phyloP scores from a whole-genome alignment of 2,797 vertebrate genomes.

The Catamblyrhynchus diadema region DNA sequence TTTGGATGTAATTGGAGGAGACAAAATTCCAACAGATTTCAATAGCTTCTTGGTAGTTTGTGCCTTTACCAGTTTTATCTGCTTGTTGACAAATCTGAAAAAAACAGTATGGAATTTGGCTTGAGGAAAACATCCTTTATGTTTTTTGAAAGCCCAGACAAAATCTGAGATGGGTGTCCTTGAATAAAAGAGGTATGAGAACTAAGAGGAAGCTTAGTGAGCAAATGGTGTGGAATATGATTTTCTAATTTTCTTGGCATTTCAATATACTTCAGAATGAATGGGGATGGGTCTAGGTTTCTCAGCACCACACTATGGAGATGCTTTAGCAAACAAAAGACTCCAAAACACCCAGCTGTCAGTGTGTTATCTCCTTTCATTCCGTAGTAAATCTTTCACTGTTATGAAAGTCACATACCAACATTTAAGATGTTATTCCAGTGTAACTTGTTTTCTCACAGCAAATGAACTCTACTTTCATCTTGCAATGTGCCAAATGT shows the following conservation, averaged over 20 bases:
- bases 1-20: background rate
- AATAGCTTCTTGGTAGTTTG: background rate
- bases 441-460: background rate
- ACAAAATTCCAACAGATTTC: conserved; percentile 4
- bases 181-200: background rate
- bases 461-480: background rate
- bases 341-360: background rate
- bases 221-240: background rate
- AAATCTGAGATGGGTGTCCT: background rate
- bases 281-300: background rate
- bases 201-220: background rate
- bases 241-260: background rate
- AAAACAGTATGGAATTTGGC: background rate
- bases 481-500: background rate
- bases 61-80: background rate
- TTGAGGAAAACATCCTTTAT: background rate
- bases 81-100: background rate
- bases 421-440: background rate
- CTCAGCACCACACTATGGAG: background rate
- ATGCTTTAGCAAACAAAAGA: background rate
- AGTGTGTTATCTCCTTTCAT: background rate
- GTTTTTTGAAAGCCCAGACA: background rate
- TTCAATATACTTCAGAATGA: background rate
- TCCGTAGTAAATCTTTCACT: background rate
- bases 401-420: background rate